Percentiles rank a stretch among this genome's conserved stretches.
Conservation (phyloP, 2,113 vertebrate genomes). For the Pandion haliaetus region DNA sequence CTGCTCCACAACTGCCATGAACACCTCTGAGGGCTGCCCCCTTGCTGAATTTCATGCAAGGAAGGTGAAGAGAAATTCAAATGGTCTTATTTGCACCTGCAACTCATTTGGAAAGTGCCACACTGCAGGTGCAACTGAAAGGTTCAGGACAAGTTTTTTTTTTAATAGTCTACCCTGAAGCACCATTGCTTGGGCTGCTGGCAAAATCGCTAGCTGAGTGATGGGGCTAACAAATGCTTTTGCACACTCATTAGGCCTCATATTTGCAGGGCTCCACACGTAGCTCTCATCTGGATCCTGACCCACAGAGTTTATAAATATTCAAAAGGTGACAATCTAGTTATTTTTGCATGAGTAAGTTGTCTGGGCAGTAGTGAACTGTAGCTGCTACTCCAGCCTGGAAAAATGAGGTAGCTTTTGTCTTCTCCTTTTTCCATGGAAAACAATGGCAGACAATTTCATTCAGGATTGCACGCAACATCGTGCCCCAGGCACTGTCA, state of each 20-base stretch:
- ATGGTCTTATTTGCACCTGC: neutral
- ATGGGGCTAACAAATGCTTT: neutral
- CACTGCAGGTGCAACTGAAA: neutral
- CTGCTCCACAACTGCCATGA: fast-evolving
- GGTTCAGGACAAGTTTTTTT: fast-evolving
- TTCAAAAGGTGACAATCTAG: neutral
- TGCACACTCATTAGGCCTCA: neutral
- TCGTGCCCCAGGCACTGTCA: neutral
- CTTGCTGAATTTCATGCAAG: neutral
- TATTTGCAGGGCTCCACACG: neutral
- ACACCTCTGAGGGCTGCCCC: neutral
- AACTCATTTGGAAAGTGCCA: neutral
- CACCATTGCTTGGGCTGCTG: neutral
- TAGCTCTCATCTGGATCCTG: neutral
- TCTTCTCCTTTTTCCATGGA: neutral
- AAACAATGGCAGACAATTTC: neutral
- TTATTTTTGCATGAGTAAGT: neutral
- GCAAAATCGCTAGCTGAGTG: neutral
- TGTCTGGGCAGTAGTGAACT: neutral
- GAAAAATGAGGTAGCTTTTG: neutral
- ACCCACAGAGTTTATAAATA: neutral
- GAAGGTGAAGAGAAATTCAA: neutral
- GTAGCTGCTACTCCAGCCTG: neutral
- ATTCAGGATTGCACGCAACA: fast-evolving
- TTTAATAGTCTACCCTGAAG: neutral